A percentile compares a stretch with the other conserved stretches of the same genome.
Evolutionary conservation across 2,888 invertebrate genomes (phyloP).

Genomic region (Stictocephala bisonia): DNA sequence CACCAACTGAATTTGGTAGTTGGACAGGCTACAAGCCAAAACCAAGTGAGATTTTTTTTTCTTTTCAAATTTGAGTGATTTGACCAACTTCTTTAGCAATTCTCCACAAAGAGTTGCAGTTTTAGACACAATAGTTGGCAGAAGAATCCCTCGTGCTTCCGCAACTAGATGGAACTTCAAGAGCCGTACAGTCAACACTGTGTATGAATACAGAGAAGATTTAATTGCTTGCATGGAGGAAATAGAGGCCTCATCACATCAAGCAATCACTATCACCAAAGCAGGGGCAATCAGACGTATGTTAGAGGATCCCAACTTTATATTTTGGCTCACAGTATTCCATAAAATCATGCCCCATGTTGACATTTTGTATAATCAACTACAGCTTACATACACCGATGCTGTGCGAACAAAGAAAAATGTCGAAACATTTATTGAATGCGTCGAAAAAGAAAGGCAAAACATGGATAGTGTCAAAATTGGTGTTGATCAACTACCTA

Average conservation of each 20-base stretch:
- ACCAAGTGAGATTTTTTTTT: constrained; percentile 51
- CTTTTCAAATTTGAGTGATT: constrained; percentile 52
- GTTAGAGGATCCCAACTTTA: constrained; percentile 50
- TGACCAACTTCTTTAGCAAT: constrained; percentile 54
- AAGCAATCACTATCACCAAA: constrained; percentile 47
- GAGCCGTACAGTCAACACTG: constrained; percentile 9
- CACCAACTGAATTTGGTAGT: constrained; percentile 55
- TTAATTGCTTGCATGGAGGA: constrained; percentile 57
- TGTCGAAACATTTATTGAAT: not conserved
- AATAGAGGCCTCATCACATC: constrained; percentile 51
- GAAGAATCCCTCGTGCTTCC: constrained; percentile 6
- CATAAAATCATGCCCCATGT: constrained; percentile 58
- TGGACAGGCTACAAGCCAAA: constrained; percentile 44
- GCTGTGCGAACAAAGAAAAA: not conserved
- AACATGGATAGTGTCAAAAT: not conserved
- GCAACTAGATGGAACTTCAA: constrained; percentile 29
- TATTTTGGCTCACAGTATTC: constrained; percentile 59
- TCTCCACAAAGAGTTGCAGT: constrained; percentile 55
- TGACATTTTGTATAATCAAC: constrained; percentile 56
- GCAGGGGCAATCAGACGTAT: constrained; percentile 24
- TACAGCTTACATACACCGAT: constrained; percentile 43
- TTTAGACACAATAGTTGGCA: constrained; percentile 47
- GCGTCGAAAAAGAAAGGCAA: not conserved
- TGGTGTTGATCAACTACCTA: not conserved
- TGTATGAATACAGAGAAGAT: constrained; percentile 54